A percentile compares a stretch with the other conserved stretches of the same genome.
Conservation (phyloP, 92 coral and sea anemone genomes). For the Epizoanthus illoricatus region DNA sequence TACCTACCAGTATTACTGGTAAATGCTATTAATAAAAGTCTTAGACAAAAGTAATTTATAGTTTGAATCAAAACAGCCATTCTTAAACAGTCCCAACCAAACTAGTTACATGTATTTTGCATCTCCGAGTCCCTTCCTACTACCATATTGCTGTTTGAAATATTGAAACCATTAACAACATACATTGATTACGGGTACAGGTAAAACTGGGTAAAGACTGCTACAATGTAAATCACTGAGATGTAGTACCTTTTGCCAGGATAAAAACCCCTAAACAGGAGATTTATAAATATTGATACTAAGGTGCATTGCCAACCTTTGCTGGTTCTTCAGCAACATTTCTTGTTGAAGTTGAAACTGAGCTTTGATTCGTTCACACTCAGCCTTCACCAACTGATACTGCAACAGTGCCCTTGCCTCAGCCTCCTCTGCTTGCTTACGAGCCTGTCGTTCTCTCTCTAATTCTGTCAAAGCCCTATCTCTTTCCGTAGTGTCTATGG, state of each 20-base stretch:
- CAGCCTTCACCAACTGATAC: slow-evolving; percentile 75
- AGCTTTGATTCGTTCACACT: slow-evolving; percentile 75
- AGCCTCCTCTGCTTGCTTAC: slow-evolving; percentile 82
- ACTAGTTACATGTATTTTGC: no score
- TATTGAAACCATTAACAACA: no score
- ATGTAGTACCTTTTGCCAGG: neutral
- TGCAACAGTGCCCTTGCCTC: slow-evolving; percentile 88
- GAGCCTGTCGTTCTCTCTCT: slow-evolving; percentile 67
- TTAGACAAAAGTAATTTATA: no score
- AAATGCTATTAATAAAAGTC: no score
- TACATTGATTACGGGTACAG: no score
- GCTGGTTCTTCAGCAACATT: slow-evolving; percentile 49
- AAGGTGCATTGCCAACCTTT: slow-evolving; percentile 49
- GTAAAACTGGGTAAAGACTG: no score
- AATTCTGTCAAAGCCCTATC: slow-evolving; percentile 83
- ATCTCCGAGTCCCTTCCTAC: no score
- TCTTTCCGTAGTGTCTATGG: slow-evolving; percentile 86
- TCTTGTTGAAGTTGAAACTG: slow-evolving; percentile 74
- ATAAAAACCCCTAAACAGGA: neutral
- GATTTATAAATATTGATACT: neutral
- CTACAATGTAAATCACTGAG: no score
- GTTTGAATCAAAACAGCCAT: no score
- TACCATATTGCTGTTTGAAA: no score
- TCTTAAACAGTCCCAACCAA: no score
- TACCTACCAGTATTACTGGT: no score